Conservation (phyloP, 2,797 vertebrate genomes). For the Enteromius afrohamiltoni region DNA sequence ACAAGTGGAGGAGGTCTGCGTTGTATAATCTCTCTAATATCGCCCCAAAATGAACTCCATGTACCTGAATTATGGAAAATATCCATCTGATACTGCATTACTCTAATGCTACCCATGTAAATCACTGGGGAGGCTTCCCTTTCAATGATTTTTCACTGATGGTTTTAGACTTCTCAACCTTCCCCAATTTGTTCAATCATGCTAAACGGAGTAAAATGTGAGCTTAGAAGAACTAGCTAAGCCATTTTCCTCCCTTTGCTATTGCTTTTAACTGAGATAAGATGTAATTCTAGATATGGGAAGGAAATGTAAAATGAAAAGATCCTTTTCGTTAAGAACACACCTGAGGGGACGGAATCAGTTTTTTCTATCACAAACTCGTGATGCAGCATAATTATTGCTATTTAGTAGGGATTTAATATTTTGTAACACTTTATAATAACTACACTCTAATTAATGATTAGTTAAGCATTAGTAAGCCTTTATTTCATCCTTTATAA, state of each 20-base stretch:
- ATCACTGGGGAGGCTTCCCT: neutral
- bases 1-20: neutral
- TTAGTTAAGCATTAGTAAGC: too few species aligned
- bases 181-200: constrained; percentile 18
- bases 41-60: neutral
- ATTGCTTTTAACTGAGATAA: constrained; percentile 8
- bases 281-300: neutral
- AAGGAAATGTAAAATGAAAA: neutral
- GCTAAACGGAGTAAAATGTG: constrained; percentile 19
- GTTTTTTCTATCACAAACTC: neutral
- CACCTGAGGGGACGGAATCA: neutral
- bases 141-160: constrained; percentile 10
- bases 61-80: neutral
- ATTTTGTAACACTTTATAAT: neutral
- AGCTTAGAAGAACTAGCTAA: constrained; percentile 30
- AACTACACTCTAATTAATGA: too few species aligned
- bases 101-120: constrained; percentile 5
- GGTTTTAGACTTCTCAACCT: constrained; percentile 11
- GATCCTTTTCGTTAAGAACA: neutral
- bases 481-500: too few species aligned
- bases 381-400: neutral
- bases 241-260: constrained; percentile 28
- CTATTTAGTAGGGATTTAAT: neutral
- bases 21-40: constrained; percentile 1
- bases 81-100: neutral